Base-by-base conservation (phyloP, 2,888 invertebrate species). In the Amphiduros pacificus region DNA sequence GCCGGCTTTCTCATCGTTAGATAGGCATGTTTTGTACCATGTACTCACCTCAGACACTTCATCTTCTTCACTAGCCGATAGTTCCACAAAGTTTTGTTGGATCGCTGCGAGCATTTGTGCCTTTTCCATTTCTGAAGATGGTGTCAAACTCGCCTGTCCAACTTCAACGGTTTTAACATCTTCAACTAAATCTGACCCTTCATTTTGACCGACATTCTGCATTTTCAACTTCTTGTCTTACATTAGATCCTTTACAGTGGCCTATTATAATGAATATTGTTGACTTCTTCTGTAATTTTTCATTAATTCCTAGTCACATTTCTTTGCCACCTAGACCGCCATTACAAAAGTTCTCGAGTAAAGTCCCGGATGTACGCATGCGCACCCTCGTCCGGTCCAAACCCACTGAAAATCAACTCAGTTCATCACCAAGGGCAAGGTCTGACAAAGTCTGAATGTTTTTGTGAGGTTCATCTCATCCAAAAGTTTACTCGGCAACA, bases 41-140 rank as follows among this genome's bases (percentile, higher is more conserved):
- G 14, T 57, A 51, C 85, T 88, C 89, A 94, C 94, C 92, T 94
- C 94, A 80, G 93, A 94, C 84, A 92, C 92, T 86, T 94, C 94
- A 85, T 94, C 94, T 86, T 94, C 94, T 85, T 94, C 94, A 85
- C 93, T 94, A 87, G 93, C 94, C 80, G 94, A 94, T 84, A 93
- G 89, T 87, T 93, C 93, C 85, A 92, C 92, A 88, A 89, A 91
- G 87, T 91, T 90, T 82, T 90, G 90, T 27, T 52, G 64, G 29
- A 55, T 50, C 84, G 71, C 61, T 60, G 63, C 50, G 44, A 64
- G 55, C 64, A 67, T 67, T 60, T 63, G 67, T 63, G 67, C 65
- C 65, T 70, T 69, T 63, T 68, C 67, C 58, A 63, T 60, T 52
- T 56, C 63, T 59, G 67, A 71, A 36, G 68, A 61, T 44, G 66